A percentile compares a stretch with the other conserved stretches of the same genome.
phyloP scores from a whole-genome alignment of 2,797 vertebrate species.

The Bradypus variegatus region DNA sequence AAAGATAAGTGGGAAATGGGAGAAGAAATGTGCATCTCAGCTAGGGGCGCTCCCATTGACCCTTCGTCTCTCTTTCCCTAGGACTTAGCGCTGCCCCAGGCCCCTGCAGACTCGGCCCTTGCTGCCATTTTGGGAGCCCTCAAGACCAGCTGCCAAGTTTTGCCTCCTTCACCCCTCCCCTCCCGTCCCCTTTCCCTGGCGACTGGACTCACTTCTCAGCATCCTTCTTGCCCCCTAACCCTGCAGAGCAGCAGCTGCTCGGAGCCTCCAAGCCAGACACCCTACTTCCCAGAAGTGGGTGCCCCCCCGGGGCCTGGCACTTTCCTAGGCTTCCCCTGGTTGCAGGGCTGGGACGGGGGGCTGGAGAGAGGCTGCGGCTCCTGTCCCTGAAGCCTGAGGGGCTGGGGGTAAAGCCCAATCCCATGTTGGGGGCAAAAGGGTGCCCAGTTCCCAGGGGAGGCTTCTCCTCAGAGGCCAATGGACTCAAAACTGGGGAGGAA shows the following conservation, averaged over 20 bases:
- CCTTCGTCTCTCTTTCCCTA: background rate
- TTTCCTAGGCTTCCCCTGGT: background rate
- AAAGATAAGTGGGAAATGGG: background rate
- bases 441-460: background rate
- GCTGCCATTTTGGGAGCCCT: constrained; percentile 30
- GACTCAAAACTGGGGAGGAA: background rate
- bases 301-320: background rate
- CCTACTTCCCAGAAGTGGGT: background rate
- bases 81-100: background rate
- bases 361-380: background rate
- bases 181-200: background rate
- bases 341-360: background rate
- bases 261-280: background rate
- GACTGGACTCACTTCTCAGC: constrained; percentile 19
- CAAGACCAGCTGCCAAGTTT: background rate
- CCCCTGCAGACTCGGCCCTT: background rate
- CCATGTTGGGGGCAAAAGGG: background rate
- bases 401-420: background rate
- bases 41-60: background rate
- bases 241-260: background rate
- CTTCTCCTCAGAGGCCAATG: background rate
- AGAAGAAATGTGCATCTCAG: background rate
- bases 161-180: background rate
- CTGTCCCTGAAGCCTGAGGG: background rate
- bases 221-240: background rate